These are phyloP conservation scores for Actias luna DNA, from an alignment of 2,888 invertebrate genomes.

Conservation along the genomic window DNA sequence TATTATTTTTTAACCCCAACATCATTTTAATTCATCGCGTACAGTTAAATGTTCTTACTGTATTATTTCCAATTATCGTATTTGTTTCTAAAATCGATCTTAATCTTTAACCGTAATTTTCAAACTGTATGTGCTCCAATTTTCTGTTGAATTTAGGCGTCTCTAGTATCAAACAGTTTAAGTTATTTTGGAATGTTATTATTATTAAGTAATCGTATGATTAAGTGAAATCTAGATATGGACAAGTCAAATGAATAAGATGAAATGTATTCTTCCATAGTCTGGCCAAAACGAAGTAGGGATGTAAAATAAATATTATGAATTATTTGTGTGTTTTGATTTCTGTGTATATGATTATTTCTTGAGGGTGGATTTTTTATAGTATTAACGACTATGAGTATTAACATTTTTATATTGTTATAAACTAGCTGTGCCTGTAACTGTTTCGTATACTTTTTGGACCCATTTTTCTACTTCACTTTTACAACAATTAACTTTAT, in stretches of 20 bases:
- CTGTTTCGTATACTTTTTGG: no score
- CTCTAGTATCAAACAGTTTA: not conserved
- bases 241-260: slow-evolving; percentile 25
- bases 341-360: not conserved
- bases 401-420: no score
- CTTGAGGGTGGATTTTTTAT: not conserved
- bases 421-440: no score
- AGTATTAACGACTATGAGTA: no score
- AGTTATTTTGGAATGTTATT: slow-evolving; percentile 6
- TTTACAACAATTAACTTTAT: no score
- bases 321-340: slow-evolving; percentile 32
- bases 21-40: not conserved
- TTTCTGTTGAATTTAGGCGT: not conserved
- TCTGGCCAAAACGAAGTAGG: slow-evolving; percentile 66
- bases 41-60: not conserved
- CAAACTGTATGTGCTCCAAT: not conserved
- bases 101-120: not conserved
- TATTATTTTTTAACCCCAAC: not conserved
- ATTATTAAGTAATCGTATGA: not conserved
- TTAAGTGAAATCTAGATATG: slow-evolving; percentile 16
- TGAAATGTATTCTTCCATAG: slow-evolving; percentile 73
- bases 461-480: no score
- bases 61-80: not conserved
- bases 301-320: slow-evolving; percentile 73
- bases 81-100: not conserved